A percentile compares a stretch with the other conserved stretches of the same genome.
Evolutionary conservation across 2,888 invertebrate genomes (phyloP).

Genomic region (Sarcophaga caerulescens): DNA sequence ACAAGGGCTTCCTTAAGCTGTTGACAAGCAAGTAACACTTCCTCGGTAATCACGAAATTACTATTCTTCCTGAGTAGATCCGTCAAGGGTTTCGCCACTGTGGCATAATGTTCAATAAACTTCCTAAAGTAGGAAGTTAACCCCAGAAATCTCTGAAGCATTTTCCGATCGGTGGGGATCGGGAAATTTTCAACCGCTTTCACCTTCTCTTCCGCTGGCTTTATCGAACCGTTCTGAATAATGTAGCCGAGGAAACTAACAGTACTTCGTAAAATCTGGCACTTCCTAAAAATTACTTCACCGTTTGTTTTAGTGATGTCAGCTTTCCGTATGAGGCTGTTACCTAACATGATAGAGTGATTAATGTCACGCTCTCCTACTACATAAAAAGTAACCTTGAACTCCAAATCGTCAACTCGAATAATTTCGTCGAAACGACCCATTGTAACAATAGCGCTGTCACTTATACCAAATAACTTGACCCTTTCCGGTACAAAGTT

Average conservation of each 20-base stretch:
- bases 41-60: conserved; percentile 50
- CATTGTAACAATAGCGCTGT: too few species aligned
- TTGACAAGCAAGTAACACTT: conserved; percentile 45
- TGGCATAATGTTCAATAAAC: conserved; percentile 59
- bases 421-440: too few species aligned
- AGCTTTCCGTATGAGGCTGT: too few species aligned
- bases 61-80: conserved; percentile 68
- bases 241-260: conserved; percentile 44
- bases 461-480: too few species aligned
- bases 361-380: too few species aligned
- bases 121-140: conserved; percentile 56
- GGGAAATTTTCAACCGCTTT: conserved; percentile 59
- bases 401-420: too few species aligned
- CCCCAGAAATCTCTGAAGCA: conserved; percentile 56
- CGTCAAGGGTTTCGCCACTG: conserved; percentile 74
- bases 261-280: conserved; percentile 46
- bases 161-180: conserved; percentile 38
- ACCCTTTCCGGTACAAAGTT: too few species aligned
- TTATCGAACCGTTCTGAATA: conserved; percentile 57
- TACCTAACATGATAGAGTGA: too few species aligned
- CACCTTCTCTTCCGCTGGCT: conserved; percentile 35
- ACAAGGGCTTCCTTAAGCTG: conserved; percentile 52
- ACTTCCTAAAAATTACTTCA: conserved; percentile 40
- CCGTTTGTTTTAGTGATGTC: too few species aligned
- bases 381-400: too few species aligned